These are phyloP conservation scores for Pavo muticus DNA, from an alignment of 2,113 vertebrate genomes.

Conservation along the genomic window DNA sequence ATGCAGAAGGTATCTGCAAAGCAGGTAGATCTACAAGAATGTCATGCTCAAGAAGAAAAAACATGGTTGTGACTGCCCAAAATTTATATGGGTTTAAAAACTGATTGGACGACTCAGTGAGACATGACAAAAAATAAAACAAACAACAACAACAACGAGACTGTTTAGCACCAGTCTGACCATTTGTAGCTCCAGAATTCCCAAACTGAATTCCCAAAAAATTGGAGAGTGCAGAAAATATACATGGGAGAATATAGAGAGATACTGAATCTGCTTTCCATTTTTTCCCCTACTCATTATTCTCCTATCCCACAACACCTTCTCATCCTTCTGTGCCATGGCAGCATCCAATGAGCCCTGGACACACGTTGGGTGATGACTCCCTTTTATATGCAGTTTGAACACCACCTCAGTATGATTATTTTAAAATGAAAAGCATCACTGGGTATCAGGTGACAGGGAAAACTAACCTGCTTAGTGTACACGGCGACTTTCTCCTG, in stretches of 20 bases:
- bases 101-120: neutral
- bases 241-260: neutral
- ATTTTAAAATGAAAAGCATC: neutral
- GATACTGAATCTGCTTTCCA: neutral
- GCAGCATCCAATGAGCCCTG: neutral
- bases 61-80: neutral
- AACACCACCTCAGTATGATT: neutral
- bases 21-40: neutral
- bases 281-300: neutral
- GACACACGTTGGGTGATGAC: neutral
- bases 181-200: neutral
- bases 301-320: neutral
- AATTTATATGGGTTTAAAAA: neutral
- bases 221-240: neutral
- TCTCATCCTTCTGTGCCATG: neutral
- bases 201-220: neutral
- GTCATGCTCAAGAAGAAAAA: neutral
- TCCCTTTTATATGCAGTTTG: neutral
- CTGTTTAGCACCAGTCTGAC: neutral
- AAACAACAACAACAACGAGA: neutral
- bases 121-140: neutral
- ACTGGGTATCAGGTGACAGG: neutral
- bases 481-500: constrained; percentile 91
- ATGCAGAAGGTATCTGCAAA: neutral
- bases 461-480: constrained; percentile 89